Percentiles rank a stretch among this genome's conserved stretches.
Conservation (phyloP, 2,797 vertebrate species). For the Peromyscus attwateri region DNA sequence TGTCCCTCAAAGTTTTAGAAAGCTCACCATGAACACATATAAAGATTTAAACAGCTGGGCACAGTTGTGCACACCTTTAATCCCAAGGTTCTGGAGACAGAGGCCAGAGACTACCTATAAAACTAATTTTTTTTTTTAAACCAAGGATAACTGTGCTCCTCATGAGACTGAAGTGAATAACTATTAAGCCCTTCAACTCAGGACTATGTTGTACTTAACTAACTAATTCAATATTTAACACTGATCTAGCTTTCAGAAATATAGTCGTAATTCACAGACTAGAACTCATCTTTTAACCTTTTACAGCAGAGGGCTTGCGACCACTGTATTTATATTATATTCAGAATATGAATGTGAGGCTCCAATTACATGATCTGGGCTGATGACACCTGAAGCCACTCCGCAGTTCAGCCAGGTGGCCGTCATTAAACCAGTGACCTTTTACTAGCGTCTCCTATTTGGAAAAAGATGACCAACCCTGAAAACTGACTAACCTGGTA, state of each 20-base stretch:
- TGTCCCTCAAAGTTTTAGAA: background rate
- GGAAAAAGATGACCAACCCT: background rate
- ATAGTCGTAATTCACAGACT: background rate
- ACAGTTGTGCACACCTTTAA: background rate
- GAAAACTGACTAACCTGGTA: background rate
- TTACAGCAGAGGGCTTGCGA: background rate
- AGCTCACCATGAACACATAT: background rate
- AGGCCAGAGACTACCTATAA: background rate
- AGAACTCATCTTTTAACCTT: slow-evolving; percentile 18
- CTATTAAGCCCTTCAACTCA: background rate
- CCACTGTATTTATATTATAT: background rate
- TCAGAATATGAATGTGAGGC: background rate
- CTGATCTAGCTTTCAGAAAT: slow-evolving; percentile 24
- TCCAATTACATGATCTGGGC: background rate
- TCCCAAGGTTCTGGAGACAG: background rate
- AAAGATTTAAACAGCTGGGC: background rate
- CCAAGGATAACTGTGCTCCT: background rate
- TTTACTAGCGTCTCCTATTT: background rate
- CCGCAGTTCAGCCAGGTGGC: background rate
- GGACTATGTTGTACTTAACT: too few species aligned
- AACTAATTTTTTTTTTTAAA: background rate
- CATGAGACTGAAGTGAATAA: background rate
- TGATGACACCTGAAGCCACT: background rate
- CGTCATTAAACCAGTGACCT: background rate
- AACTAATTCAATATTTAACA: background rate